Conservation (phyloP, 2,888 invertebrate species). For the Torymus texanus region DNA sequence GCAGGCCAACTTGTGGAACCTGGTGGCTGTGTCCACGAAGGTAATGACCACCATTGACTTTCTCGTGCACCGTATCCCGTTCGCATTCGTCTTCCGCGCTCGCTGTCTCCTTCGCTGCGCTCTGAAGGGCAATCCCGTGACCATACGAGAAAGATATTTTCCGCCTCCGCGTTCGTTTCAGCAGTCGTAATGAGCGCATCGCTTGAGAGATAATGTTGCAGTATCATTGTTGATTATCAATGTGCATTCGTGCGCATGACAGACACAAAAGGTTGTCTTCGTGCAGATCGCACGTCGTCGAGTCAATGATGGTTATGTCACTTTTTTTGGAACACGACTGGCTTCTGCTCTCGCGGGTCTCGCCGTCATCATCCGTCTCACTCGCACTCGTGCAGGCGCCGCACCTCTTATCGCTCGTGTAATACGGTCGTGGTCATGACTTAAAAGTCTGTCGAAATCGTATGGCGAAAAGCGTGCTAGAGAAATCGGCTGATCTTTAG, state of each 20-base stretch:
- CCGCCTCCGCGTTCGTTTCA: no score
- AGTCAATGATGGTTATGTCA: slow-evolving; percentile 64
- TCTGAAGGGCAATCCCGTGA: slow-evolving; percentile 27
- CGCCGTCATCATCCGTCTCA: slow-evolving; percentile 18
- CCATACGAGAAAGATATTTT: not conserved
- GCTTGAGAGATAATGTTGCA: no score
- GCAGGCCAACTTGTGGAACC: slow-evolving; percentile 76
- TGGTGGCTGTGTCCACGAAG: slow-evolving; percentile 74
- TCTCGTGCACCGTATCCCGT: no score
- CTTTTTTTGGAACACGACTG: slow-evolving; percentile 40
- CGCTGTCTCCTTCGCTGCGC: slow-evolving; percentile 13
- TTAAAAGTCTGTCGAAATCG: slow-evolving; percentile 27
- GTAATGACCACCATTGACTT: slow-evolving; percentile 64
- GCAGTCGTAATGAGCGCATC: no score
- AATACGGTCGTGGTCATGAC: not conserved
- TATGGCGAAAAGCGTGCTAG: not conserved
- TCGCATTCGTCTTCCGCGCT: not conserved
- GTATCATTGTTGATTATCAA: no score
- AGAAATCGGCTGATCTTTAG: no score
- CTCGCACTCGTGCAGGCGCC: slow-evolving; percentile 9
- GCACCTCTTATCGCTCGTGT: not conserved
- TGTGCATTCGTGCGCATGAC: no score
- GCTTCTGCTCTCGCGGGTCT: slow-evolving; percentile 48
- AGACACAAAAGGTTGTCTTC: not conserved
- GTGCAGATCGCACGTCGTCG: not conserved